A percentile compares a stretch with the other conserved stretches of the same genome.
Evolutionary conservation across 1,140 invertebrate species (phyloP).

Genomic region (Trichogramma pretiosum): DNA sequence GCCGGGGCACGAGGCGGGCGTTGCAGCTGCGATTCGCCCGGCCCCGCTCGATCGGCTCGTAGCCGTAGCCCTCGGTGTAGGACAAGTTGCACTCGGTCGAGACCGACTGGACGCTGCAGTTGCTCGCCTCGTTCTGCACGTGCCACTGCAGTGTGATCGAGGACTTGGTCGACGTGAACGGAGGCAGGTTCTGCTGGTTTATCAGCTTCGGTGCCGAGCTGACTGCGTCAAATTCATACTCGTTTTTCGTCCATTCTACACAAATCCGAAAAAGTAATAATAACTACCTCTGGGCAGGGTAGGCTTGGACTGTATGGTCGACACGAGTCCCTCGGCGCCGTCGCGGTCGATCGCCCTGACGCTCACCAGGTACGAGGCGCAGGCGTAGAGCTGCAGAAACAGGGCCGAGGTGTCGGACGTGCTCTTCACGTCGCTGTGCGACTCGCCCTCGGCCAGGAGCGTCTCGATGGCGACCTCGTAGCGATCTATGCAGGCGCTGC

Average conservation of each 20-base stretch:
- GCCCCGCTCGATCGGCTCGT: background rate
- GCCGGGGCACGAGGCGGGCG: too few species aligned
- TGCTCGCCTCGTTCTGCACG: conserved; percentile 19
- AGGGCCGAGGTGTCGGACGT: too few species aligned
- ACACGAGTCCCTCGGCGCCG: background rate
- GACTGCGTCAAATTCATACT: too few species aligned
- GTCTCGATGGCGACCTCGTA: too few species aligned
- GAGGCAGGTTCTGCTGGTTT: background rate
- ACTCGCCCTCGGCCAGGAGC: too few species aligned
- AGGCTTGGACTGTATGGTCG: background rate
- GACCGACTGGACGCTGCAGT: conserved; percentile 18
- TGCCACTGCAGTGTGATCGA: conserved; percentile 21
- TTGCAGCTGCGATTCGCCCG: background rate
- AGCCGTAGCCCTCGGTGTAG: background rate
- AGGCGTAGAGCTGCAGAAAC: too few species aligned
- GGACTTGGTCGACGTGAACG: background rate
- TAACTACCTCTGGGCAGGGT: background rate
- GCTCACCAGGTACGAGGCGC: conserved; percentile 20
- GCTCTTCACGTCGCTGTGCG: too few species aligned
- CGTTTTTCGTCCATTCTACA: too few species aligned
- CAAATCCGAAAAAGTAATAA: too few species aligned
- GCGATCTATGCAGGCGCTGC: too few species aligned
- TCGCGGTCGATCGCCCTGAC: conserved; percentile 21
- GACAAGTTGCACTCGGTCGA: conserved; percentile 15
- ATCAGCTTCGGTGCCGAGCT: background rate